phyloP scores from a whole-genome alignment of 2,888 invertebrate species.

The Xestoiulus laeticollis region DNA sequence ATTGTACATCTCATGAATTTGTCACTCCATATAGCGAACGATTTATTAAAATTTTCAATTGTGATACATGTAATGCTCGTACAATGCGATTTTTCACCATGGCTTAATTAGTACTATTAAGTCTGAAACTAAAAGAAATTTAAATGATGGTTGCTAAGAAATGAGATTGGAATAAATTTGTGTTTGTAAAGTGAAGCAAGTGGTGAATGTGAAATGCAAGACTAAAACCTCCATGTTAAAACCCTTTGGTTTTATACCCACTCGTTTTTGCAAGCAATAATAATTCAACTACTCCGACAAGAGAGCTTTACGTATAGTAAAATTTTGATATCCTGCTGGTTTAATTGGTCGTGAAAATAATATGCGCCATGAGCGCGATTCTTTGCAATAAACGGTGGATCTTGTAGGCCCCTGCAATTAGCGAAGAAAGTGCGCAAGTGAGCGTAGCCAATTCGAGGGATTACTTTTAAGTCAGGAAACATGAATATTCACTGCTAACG shows the following conservation, averaged over 20 bases:
- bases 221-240: not conserved
- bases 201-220: not conserved
- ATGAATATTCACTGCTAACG: slow-evolving; percentile 38
- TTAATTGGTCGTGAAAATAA: slow-evolving; percentile 43
- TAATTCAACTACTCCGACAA: slow-evolving; percentile 13
- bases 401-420: slow-evolving; percentile 36
- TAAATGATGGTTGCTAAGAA: too few relatives aligned
- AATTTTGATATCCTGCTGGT: slow-evolving; percentile 32
- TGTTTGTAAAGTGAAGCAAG: not conserved
- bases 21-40: too few relatives aligned
- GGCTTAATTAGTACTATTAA: too few relatives aligned
- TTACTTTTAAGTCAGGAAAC: slow-evolving; percentile 28
- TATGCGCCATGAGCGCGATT: not conserved
- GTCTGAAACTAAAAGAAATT: too few relatives aligned
- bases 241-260: not conserved
- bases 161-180: too few relatives aligned
- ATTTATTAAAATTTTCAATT: too few relatives aligned
- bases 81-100: too few relatives aligned
- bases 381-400: not conserved
- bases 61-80: too few relatives aligned
- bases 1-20: too few relatives aligned
- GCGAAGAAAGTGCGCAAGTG: slow-evolving; percentile 38
- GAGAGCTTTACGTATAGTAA: slow-evolving; percentile 35
- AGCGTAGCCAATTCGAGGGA: slow-evolving; percentile 10
- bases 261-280: slow-evolving; percentile 14